These are phyloP conservation scores for Choreutis nemorana DNA, from an alignment of 2,888 invertebrate species.

Conservation along the genomic window DNA sequence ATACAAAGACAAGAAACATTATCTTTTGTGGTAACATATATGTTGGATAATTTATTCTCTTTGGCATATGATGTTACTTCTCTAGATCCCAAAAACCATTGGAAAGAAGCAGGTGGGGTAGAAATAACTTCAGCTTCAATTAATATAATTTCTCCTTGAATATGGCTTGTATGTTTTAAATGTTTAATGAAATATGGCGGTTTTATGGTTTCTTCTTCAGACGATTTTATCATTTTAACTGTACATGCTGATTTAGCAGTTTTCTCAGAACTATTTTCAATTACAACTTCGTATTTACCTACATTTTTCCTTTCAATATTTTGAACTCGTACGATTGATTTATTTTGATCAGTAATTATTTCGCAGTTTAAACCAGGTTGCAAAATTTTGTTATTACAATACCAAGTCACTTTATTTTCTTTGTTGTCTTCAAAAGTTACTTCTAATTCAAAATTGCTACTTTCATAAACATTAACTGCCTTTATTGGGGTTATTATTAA, in stretches of 20 bases:
- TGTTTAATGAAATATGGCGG: conserved; percentile 80
- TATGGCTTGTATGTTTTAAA: conserved; percentile 73
- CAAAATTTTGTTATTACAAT: conserved; percentile 82
- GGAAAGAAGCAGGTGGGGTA: conserved; percentile 82
- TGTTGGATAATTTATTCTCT: conserved; percentile 71
- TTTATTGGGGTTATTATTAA: conserved; percentile 81
- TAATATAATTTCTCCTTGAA: conserved; percentile 78
- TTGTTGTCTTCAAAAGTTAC: conserved; percentile 78
- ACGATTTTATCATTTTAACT: conserved; percentile 74
- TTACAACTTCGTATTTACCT: conserved; percentile 88
- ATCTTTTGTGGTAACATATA: conserved; percentile 74
- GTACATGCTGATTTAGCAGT: conserved; percentile 84
- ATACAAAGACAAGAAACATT: conserved; percentile 84
- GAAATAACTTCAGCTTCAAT: conserved; percentile 81
- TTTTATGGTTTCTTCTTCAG: conserved; percentile 66
- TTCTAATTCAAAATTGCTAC: conserved; percentile 72
- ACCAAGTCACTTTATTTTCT: conserved; percentile 82
- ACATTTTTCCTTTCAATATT: conserved; percentile 77
- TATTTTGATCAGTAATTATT: conserved; percentile 68
- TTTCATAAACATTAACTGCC: conserved; percentile 75
- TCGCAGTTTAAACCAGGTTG: conserved; percentile 68
- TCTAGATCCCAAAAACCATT: conserved; percentile 82
- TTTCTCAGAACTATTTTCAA: conserved; percentile 79
- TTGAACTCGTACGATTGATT: conserved; percentile 70
- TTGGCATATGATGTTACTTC: conserved; percentile 67